Evolutionary conservation across 2,888 invertebrate species (phyloP).

Genomic region (Limenitis arthemis): DNA sequence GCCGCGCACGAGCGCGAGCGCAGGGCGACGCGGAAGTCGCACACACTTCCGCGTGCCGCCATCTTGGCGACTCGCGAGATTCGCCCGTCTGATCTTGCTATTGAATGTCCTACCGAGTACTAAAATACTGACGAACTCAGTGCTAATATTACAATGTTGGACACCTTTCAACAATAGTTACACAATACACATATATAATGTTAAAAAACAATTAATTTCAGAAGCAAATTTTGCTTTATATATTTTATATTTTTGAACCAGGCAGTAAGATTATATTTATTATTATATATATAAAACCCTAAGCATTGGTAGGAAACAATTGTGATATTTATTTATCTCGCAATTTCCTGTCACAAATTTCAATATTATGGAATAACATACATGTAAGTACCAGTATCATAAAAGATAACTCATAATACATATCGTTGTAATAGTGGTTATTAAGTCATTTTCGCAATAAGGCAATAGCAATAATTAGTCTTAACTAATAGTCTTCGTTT

Average conservation of each 20-base stretch:
- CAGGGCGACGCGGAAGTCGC: slow-evolving; percentile 59
- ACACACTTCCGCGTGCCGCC: slow-evolving; percentile 68
- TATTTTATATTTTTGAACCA: no score
- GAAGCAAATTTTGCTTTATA: no score
- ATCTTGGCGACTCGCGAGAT: slow-evolving; percentile 63
- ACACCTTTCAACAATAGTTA: background rate
- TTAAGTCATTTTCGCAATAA: no score
- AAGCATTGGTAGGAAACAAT: no score
- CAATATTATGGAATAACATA: no score
- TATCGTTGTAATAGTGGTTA: no score
- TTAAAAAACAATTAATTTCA: background rate
- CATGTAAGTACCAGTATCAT: no score
- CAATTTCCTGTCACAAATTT: no score
- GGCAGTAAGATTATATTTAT: no score
- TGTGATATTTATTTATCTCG: no score
- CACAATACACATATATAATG: background rate
- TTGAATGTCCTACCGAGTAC: slow-evolving; percentile 28
- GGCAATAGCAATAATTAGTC: background rate
- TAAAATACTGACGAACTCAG: slow-evolving; percentile 14
- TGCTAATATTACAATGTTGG: slow-evolving; percentile 16
- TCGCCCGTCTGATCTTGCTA: slow-evolving; percentile 37
- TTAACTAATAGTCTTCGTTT: slow-evolving; percentile 10
- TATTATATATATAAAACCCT: no score
- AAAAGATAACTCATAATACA: no score
- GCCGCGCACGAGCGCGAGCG: slow-evolving; percentile 41